Evolutionary conservation across 2,888 invertebrate genomes (phyloP), one percentile per base, ranked within the genome.

Genomic region (Lymantria monacha): DNA sequence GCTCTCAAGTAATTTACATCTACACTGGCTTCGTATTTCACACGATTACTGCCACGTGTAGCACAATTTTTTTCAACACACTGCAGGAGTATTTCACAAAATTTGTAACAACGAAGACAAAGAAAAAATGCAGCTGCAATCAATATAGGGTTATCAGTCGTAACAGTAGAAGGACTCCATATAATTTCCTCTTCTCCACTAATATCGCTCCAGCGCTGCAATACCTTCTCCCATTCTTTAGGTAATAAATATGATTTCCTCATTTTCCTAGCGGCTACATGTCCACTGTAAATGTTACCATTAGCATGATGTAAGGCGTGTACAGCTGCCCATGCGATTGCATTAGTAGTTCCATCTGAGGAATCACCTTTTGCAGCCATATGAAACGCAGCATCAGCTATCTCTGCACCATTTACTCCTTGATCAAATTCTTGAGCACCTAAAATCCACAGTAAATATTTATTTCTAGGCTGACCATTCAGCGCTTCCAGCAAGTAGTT

Each of bases 51-150:
- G 0, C 91, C 90, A 14, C 70, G 74, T 9, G 59, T 71, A 0
- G 66, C 70, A 52, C 91, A 90, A 1, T 78, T 79, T 1, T 64
- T 57, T 52, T 85, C 81, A 12, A 73, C 72, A 59, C 90, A 91
- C 31, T 71, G 60, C 38, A 89, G 59, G 41, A 90, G 61, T 42
- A 56, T 69, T 48, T 86, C 86, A 36, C 75, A 66, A 55, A 91
- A 83, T 48, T 72, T 75, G 58, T 73, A 90, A 55, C 88, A 87
- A 42, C 87, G 74, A 36, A 91, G 73, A 56, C 89, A 89, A 31
- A 91, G 73, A 60, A 91, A 90, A 57, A 91, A 88, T 5, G 90
- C 85, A 44, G 90, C 81, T n/a, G 89, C 76, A 31, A 87, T 73
- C 38, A 90, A 49, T 9, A 91, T 61, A 12, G 91, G 89, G 58